Evolutionary conservation across 64 coral and sea anemone genomes (phyloP).

Genomic region (Pocillopora verrucosa): DNA sequence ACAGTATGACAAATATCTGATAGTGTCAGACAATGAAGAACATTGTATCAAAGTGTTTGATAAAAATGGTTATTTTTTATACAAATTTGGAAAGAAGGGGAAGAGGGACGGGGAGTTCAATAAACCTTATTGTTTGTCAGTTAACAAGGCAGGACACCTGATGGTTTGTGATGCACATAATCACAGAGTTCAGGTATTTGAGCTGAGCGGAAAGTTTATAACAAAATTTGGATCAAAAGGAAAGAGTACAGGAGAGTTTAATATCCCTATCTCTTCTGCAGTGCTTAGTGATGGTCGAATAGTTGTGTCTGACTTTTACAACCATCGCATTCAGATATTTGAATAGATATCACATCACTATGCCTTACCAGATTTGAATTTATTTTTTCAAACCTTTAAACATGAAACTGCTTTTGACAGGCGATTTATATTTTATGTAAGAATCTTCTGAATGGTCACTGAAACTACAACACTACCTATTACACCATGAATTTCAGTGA

Average conservation of each 20-base stretch:
- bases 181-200: slow-evolving; percentile 1
- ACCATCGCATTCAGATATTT: neutral
- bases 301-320: neutral
- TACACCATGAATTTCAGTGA: too few relatives aligned
- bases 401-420: too few relatives aligned
- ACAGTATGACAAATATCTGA: neutral
- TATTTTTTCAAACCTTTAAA: neutral
- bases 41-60: neutral
- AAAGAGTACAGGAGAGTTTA: neutral
- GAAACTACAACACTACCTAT: too few relatives aligned
- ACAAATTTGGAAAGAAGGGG: neutral
- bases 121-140: neutral
- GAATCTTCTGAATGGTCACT: too few relatives aligned
- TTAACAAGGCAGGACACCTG: slow-evolving; percentile 9
- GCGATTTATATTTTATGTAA: too few relatives aligned
- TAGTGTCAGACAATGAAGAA: neutral
- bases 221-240: neutral
- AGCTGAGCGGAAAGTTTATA: neutral
- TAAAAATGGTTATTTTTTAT: neutral
- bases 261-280: neutral
- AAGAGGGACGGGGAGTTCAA: neutral
- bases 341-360: too few relatives aligned
- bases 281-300: neutral
- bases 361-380: neutral
- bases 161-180: neutral